Base-by-base conservation (phyloP, 2,113 vertebrate genomes). In the Panthera uncia region DNA sequence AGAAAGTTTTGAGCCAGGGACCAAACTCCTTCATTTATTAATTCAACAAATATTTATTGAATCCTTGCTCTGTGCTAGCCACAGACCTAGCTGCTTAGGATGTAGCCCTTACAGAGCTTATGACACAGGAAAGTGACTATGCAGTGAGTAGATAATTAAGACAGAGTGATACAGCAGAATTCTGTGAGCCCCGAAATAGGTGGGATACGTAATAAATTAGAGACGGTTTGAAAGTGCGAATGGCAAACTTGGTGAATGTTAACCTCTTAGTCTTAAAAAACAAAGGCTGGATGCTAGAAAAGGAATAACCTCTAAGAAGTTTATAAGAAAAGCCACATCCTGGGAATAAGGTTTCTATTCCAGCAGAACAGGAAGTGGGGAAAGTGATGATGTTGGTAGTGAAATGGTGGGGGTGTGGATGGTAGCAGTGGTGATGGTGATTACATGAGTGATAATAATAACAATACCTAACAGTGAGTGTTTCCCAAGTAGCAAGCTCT, bases 281-380 rank as follows among this genome's bases (percentile, higher is more conserved):
- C 52, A 94, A 96, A 57, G 57, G 21, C 16, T 96, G 14, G 57
- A 66, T 96, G 12, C 31, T 45, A 91, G 63, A 74, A 87, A 97
- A 90, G 52, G 13, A 91, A 55, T 5, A 78, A 95, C 27, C 15
- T 29, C 55, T 45, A 91, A 90, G 33, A 71, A 41, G 48, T 80
- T 65, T 63, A 63, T 11, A 91, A 33, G 85, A 73, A 93, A 87
- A 74, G 33, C n/a, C 25, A 91, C 36, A n/a, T 89, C 19, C 48
- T 80, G n/a, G 23, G 29, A 91, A 93, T 63, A 45, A 68, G 5
- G 33, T 55, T 86, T 89, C 80, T 96, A 11, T 91, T 85, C 48
- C 36, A 52, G 85, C 25, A 95, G 11, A 87, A 86, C 5, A 85
- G 65, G 57, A 96, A 79, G 31, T 7, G 7, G 45, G 83, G 31